Evolutionary conservation across 2,888 invertebrate genomes (phyloP).

Genomic region (Augochlorella aurata): DNA sequence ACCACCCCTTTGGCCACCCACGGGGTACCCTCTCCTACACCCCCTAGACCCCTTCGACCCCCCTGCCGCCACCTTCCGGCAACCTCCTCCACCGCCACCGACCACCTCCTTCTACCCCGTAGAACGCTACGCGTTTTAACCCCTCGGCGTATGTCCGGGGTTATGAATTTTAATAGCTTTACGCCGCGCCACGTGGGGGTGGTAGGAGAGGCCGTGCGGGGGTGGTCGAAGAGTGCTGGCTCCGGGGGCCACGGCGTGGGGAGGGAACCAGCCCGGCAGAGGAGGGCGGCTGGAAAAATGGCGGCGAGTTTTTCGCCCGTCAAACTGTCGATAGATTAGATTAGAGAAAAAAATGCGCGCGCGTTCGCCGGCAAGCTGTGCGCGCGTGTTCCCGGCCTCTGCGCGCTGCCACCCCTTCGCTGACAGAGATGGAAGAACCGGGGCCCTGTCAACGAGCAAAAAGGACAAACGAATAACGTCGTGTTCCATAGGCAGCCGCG

Average conservation of each 20-base stretch:
- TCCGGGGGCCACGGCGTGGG: conserved; percentile 27
- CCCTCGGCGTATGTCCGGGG: conserved; percentile 81
- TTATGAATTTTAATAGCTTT: conserved; percentile 82
- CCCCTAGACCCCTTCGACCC: conserved; percentile 6
- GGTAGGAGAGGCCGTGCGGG: conserved; percentile 58
- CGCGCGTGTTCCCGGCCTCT: conserved; percentile 17
- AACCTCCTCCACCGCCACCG: conserved; percentile 36
- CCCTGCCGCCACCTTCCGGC: conserved; percentile 45
- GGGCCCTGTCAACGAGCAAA: neutral
- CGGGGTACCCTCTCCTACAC: conserved; percentile 26
- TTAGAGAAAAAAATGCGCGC: conserved; percentile 76
- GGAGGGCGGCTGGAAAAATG: conserved; percentile 73
- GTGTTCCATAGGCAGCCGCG: conserved; percentile 59
- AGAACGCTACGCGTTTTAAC: conserved; percentile 75
- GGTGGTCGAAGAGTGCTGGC: conserved; percentile 55
- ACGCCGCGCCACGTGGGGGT: conserved; percentile 73
- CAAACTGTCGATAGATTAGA: conserved; percentile 82
- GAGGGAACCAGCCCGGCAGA: conserved; percentile 20
- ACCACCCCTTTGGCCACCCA: conserved; percentile 49
- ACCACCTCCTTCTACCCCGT: conserved; percentile 39
- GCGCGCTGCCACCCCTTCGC: conserved; percentile 21
- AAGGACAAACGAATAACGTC: conserved; percentile 61
- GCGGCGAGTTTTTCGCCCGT: conserved; percentile 79
- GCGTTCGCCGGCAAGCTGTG: conserved; percentile 24
- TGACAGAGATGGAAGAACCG: conserved; percentile 36